A percentile compares a stretch with the other conserved stretches of the same genome.
Conservation (phyloP, 2,797 vertebrate genomes). For the Tangara arthus region DNA sequence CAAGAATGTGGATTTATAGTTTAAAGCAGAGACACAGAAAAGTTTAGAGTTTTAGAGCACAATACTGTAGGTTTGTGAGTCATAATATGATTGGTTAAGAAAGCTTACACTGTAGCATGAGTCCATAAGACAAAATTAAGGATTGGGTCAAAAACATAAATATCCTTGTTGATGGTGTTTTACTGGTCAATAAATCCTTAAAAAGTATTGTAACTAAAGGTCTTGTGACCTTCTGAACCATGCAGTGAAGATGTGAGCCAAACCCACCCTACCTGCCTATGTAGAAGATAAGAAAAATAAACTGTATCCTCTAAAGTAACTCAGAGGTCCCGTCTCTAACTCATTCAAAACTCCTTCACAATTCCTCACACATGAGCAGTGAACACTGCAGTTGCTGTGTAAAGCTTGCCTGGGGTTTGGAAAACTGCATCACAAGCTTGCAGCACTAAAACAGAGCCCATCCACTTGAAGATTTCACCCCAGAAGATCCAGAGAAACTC, state of each 20-base stretch:
- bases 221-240: background rate
- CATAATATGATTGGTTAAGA: background rate
- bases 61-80: background rate
- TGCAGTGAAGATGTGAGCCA: background rate
- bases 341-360: background rate
- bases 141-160: background rate
- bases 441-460: background rate
- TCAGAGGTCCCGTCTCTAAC: background rate
- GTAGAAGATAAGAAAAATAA: background rate
- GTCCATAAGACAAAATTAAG: background rate
- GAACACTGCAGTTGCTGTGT: background rate
- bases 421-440: background rate
- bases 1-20: background rate
- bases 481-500: background rate
- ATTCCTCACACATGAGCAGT: background rate
- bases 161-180: background rate
- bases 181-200: background rate
- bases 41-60: background rate
- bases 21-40: background rate
- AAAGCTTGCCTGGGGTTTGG: background rate
- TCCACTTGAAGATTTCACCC: background rate
- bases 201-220: background rate
- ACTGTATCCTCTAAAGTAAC: background rate
- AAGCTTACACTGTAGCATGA: background rate
- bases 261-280: background rate